phyloP scores from a whole-genome alignment of 2,797 vertebrate genomes.

The Harpagifer antarcticus region DNA sequence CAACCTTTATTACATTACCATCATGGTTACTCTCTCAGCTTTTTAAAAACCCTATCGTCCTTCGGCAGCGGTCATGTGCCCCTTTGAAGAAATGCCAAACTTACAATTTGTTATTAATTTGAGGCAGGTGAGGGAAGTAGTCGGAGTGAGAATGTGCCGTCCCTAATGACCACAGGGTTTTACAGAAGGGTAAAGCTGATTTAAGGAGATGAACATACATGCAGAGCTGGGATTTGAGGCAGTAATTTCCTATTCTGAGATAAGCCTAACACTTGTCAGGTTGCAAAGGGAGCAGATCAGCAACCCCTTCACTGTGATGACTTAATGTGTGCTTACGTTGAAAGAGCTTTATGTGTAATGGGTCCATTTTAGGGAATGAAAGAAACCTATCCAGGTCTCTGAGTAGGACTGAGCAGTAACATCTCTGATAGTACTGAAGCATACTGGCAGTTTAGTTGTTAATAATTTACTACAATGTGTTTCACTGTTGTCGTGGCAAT shows the following conservation, averaged over 20 bases:
- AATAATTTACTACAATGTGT: neutral
- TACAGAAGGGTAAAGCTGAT: constrained; percentile 71
- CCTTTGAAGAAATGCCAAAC: neutral
- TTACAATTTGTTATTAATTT: constrained; percentile 16
- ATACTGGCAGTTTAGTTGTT: neutral
- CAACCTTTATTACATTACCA: neutral
- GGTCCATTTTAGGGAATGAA: constrained; percentile 10
- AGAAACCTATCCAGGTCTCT: neutral
- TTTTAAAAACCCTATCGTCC: constrained; percentile 2
- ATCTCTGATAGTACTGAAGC: neutral
- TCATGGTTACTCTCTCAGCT: constrained; percentile 13
- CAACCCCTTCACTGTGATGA: constrained; percentile 49
- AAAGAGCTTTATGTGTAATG: constrained; percentile 19
- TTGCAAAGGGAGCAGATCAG: constrained; percentile 64
- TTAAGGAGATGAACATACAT: constrained; percentile 79
- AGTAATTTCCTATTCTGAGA: constrained; percentile 79
- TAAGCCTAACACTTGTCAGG: constrained; percentile 77
- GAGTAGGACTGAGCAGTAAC: neutral
- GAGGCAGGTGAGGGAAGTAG: constrained; percentile 7
- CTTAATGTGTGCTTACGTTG: constrained; percentile 23
- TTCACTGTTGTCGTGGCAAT: neutral
- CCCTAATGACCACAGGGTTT: constrained; percentile 76
- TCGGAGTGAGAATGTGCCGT: constrained; percentile 28
- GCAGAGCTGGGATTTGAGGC: constrained; percentile 81
- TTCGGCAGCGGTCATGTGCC: neutral